A percentile compares a stretch with the other conserved stretches of the same genome.
These are phyloP conservation scores for Leucophora obtusa DNA, from an alignment of 2,888 invertebrate species.

Conservation along the genomic window DNA sequence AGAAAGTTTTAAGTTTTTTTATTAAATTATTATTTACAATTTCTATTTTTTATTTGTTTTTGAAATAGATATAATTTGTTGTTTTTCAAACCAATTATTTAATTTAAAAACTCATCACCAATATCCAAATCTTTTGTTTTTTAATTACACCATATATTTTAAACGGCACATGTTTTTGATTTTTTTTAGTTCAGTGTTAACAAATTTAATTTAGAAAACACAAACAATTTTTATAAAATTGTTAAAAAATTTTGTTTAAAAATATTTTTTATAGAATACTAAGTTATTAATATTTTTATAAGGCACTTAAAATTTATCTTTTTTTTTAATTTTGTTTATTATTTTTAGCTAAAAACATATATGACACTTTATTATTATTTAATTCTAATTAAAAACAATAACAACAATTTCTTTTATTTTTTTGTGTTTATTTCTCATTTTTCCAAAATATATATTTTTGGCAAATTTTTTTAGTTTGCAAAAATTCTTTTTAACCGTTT, in stretches of 20 bases:
- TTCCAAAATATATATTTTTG: slow-evolving; percentile 1
- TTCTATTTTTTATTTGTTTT: not conserved
- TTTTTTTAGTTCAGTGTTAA: slow-evolving; percentile 42
- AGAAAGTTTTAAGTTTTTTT: not conserved
- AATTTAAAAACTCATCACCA: not conserved
- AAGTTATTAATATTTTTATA: slow-evolving; percentile 22
- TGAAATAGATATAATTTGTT: not conserved
- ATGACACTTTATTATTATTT: slow-evolving; percentile 41
- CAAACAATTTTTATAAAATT: not conserved
- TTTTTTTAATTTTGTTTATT: slow-evolving; percentile 21
- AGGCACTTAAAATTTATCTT: slow-evolving; percentile 46
- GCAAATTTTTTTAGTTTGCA: slow-evolving; percentile 28
- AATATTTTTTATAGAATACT: slow-evolving; percentile 1
- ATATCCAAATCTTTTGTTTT: not conserved
- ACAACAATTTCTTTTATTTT: slow-evolving; percentile 44
- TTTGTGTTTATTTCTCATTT: slow-evolving; percentile 41
- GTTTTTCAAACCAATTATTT: not conserved
- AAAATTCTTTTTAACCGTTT: slow-evolving; percentile 52
- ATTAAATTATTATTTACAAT: not conserved
- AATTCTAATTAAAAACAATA: slow-evolving; percentile 28
- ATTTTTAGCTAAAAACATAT: slow-evolving; percentile 36
- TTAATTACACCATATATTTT: slow-evolving; percentile 57
- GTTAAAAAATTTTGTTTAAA: not conserved
- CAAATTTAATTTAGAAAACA: not conserved
- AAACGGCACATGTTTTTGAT: slow-evolving; percentile 50